Conservation (phyloP, 2,113 vertebrate species). For the Elaphurus davidianus region DNA sequence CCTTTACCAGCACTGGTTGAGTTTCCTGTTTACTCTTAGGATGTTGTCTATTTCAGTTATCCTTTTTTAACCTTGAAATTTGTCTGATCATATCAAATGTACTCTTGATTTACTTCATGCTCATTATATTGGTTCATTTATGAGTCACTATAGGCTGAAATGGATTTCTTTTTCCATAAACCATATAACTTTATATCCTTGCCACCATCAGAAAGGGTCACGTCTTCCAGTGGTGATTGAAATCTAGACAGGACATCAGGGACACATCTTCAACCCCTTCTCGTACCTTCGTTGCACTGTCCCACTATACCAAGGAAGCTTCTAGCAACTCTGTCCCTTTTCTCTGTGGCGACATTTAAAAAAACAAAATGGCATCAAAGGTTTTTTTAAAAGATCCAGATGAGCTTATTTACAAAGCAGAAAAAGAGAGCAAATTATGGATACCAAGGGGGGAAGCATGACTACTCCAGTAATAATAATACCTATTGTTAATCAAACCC, state of each 20-base stretch:
- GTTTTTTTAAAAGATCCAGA: background rate
- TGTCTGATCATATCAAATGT: constrained; percentile 8
- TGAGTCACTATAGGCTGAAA: background rate
- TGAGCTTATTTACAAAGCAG: background rate
- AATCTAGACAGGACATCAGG: background rate
- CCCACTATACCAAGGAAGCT: background rate
- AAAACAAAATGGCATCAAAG: background rate
- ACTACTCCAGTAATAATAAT: background rate
- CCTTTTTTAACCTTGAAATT: constrained; percentile 30
- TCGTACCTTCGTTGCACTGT: background rate
- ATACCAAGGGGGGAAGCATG: background rate
- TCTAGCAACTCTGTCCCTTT: background rate
- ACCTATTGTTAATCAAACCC: background rate
- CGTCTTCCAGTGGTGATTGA: background rate
- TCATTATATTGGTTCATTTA: background rate
- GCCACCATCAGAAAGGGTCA: background rate
- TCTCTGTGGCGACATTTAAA: background rate
- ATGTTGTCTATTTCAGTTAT: background rate
- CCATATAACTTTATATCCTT: background rate
- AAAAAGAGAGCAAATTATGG: background rate
- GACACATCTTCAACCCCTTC: background rate
- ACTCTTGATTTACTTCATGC: background rate
- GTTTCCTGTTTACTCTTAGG: constrained; percentile 44
- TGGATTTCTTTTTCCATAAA: background rate
- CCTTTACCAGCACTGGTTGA: background rate